Base-by-base conservation (phyloP, 2,888 invertebrate genomes). In the Macroteleia sp. region DNA sequence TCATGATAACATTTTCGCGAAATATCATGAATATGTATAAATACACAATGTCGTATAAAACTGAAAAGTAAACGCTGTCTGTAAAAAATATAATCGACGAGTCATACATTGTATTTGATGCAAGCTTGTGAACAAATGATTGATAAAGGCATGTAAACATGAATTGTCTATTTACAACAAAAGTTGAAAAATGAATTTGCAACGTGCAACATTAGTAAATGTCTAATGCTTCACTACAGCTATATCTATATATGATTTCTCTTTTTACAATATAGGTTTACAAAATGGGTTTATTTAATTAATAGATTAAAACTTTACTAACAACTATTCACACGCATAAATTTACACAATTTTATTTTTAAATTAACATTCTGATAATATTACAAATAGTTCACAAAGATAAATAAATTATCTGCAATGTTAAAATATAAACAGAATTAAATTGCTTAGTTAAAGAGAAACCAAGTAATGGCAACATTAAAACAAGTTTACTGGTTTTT, bases 61-160 rank as follows among this genome's bases (percentile, higher is more conserved):
- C 89, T 88, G 89, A 89, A 87, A 87, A 89, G 88, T 88, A 84
- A 85, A 78, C 75, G 87, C 86, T 87, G 87, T 82, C 81, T 81
- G 66, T 77, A 46, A 32, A 69, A 48, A 25, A 70, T 41, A 66
- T 54, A 61, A 54, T 34, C 28, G 32, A 17, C 41, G 32, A 17
- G n/a, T 36, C 8, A 6, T 48, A 52, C 14, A 34, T 19, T 41
- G 25, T 44, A 32, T 42, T 39, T 66, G 59, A 76, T 62, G 48
- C 32, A 59, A 59, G 54, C 52, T 9, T 16, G 46, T 52, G 22
- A 59, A 36, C 30, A 57, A 30, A 50, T 54, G 14, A 36, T 32
- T 17, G 8, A 42, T 25, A 19, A 32, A 25, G 3, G 25, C 25
- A 59, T 36, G 46, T n/a, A 25, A 10, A 20, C 20, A 17, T 9